Base-by-base conservation (phyloP, 2,113 vertebrate genomes). In the Baryphthengus martii region DNA sequence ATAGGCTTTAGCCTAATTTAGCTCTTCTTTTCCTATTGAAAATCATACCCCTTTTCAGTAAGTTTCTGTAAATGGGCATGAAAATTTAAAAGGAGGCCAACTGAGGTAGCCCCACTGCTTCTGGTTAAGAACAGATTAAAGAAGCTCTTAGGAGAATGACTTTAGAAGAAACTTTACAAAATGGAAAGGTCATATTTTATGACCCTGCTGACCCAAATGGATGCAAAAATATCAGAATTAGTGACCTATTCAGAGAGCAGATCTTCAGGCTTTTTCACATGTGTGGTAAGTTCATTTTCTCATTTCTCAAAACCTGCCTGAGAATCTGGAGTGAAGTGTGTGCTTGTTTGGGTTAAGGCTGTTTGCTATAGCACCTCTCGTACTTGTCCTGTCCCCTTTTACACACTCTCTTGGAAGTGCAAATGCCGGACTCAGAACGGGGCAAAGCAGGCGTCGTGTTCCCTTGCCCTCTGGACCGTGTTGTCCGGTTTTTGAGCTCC, bases 161-260 rank as follows among this genome's bases (percentile, higher is more conserved):
- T 95, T 95, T 78, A 76, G 84, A 92, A 88, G 77, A 96, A 95
- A 95, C 83, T 96, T 92, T 93, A 52, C 40, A 84, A 78, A 94
- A 95, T 58, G 28, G 76, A 84, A 81, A 75, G 92, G 92, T 96
- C 88, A 18, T 37, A 19, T 82, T 91, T 90, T 93, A 72, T 86
- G 85, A 97, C 88, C 92, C 65, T 56, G 66, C 59, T 96, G 96
- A 96, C 96, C 92, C 76, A 93, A 86, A 90, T 90, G 58, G 68
- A 86, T 89, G 95, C 76, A 94, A 90, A 96, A 90, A 86, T 92
- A 93, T 17, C 83, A 78, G 72, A 90, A 93, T 84, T 94, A 90
- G 82, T 61, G 83, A 75, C 61, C 73, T 84, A 72, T 23, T 35
- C 79, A 75, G 72, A 81, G 86, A 83, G 73, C 35, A 78, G 68